phyloP scores from a whole-genome alignment of 2,888 invertebrate genomes.

The Selenia dentaria region DNA sequence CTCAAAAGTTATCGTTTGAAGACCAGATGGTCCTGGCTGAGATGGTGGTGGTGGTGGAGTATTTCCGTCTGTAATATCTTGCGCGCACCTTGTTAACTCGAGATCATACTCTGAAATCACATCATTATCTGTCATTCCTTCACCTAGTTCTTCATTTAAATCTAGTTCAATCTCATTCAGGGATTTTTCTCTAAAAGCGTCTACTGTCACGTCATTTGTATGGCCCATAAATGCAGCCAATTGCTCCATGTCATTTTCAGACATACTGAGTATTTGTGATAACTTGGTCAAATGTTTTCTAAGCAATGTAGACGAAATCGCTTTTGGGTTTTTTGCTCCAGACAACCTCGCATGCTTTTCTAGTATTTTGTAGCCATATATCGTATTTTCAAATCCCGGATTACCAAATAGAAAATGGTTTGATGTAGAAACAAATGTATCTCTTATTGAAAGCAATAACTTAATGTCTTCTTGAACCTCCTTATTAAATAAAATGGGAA shows the following conservation, averaged over 20 bases:
- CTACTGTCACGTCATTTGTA: conserved; percentile 29
- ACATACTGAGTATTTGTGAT: conserved; percentile 41
- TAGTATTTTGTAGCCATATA: conserved; percentile 42
- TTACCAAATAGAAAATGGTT: conserved; percentile 23
- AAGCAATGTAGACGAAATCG: conserved; percentile 14
- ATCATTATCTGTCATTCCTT: conserved; percentile 26
- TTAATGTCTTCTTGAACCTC: conserved; percentile 36
- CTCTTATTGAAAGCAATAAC: conserved; percentile 22
- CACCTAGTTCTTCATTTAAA: conserved; percentile 36
- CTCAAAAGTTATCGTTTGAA: background rate
- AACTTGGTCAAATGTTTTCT: conserved; percentile 45
- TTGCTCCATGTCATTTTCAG: conserved; percentile 44
- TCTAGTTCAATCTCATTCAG: conserved; percentile 30
- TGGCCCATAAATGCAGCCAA: conserved; percentile 33
- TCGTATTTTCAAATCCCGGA: conserved; percentile 18
- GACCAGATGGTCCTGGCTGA: conserved; percentile 1
- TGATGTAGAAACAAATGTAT: conserved; percentile 17
- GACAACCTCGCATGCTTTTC: conserved; percentile 35
- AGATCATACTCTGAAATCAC: conserved; percentile 11
- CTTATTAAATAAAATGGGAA: conserved; percentile 39
- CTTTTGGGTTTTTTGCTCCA: conserved; percentile 41
- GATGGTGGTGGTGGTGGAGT: background rate
- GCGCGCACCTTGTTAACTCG: background rate
- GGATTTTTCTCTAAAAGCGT: background rate
- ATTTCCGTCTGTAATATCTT: background rate